Percentiles rank a stretch among this genome's conserved stretches.
Conservation (phyloP, 2,888 invertebrate genomes). For the Macaria notata region DNA sequence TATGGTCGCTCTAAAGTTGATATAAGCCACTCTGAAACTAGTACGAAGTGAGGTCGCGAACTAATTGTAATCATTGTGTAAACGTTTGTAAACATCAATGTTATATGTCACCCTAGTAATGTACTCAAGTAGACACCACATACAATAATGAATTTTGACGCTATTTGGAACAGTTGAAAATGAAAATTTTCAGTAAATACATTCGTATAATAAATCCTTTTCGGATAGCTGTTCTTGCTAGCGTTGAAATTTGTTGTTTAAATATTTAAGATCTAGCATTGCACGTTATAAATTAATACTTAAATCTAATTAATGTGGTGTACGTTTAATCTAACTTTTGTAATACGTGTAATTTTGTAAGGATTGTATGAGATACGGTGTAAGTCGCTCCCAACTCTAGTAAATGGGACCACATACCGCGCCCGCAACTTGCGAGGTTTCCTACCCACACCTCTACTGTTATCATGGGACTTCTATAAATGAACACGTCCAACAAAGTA, state of each 20-base stretch:
- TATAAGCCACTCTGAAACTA: constrained; percentile 23
- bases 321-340: constrained; percentile 31
- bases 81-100: constrained; percentile 45
- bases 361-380: constrained; percentile 25
- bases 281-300: constrained; percentile 42
- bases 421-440: constrained; percentile 11
- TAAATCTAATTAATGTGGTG: constrained; percentile 43
- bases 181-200: not conserved
- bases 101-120: constrained; percentile 51
- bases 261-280: constrained; percentile 44
- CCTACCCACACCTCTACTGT: constrained; percentile 9
- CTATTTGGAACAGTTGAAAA: constrained; percentile 41
- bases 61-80: constrained; percentile 33
- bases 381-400: constrained; percentile 25
- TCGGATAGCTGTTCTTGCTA: constrained; percentile 35
- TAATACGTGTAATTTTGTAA: constrained; percentile 28
- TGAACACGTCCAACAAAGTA: constrained; percentile 5
- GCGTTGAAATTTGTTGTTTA: constrained; percentile 37
- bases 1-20: not conserved
- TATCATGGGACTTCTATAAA: constrained; percentile 11
- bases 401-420: constrained; percentile 29
- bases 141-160: constrained; percentile 33
- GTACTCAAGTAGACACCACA: constrained; percentile 51
- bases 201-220: not conserved
- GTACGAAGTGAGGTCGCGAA: constrained; percentile 27